Evolutionary conservation across 2,797 vertebrate species (phyloP), one percentile per base, ranked within the genome.

Genomic region (Lagorchestes hirsutus): DNA sequence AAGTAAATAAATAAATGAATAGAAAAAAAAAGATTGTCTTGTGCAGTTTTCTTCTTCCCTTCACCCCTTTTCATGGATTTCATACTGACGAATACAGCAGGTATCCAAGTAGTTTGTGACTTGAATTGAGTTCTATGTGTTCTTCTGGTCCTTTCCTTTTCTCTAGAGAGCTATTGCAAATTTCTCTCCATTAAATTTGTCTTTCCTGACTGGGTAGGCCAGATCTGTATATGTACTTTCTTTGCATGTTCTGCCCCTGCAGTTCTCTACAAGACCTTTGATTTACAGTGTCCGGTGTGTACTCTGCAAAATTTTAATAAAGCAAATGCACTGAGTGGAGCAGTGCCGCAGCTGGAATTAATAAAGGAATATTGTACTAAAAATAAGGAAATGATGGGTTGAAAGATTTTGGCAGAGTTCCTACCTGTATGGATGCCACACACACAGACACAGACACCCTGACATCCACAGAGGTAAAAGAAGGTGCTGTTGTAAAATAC

Each of bases 271-370:
- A 95, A 90, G 94, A 59, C 93, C 97, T 34, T 27, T 96, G 96
- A 98, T 97, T 98, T 97, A 98, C 93, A 95, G 97, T 94, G 94
- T 96, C 96, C 97, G 95, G 97, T 96, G 97, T 95, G 92, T 95
- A 95, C 12, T 1, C 96, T 96, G 97, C 90, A 98, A 97, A 97
- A 92, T 94, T 96, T 98, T 96, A 98, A 98, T 96, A 98, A 96
- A 95, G 95, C 95, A 95, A 95, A 97, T 67, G 96, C 95, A 93
- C 62, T 40, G 40, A 97, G 87, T 91, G 93, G 87, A 95, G 95
- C 93, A 96, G 97, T 93, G 74, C 96, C 96, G 94, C 98, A 98
- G 97, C 97, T 96, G 95, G 97, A 97, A 96, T 97, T 97, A 97
- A 97, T 97, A 97, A 94, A 59, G 91, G 52, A 93, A 90, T 94